phyloP scores from a whole-genome alignment of 2,113 vertebrate genomes.

The Poeciliopsis occidentalis region DNA sequence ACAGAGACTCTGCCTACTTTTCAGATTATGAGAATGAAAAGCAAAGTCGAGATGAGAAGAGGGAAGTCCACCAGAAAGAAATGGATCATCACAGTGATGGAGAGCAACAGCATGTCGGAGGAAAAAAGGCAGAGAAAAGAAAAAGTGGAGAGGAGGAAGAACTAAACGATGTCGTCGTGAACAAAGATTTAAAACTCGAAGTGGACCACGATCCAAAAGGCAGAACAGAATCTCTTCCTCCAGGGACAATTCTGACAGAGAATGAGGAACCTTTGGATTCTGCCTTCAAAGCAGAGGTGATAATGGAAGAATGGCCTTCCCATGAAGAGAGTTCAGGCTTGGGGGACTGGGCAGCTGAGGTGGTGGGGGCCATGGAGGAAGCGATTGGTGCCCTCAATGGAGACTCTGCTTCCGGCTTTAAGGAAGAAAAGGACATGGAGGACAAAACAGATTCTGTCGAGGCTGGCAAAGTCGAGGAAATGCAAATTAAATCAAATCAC shows the following conservation, averaged over 20 bases:
- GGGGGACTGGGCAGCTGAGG: slow-evolving; percentile 76
- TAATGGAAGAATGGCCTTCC: slow-evolving; percentile 70
- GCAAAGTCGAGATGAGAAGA: slow-evolving; percentile 71
- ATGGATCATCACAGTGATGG: slow-evolving; percentile 69
- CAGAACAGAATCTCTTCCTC: slow-evolving; percentile 2
- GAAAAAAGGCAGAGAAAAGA: slow-evolving; percentile 31
- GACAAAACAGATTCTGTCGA: slow-evolving; percentile 2
- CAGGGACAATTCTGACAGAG: slow-evolving; percentile 30
- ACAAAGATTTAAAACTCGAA: slow-evolving; percentile 33
- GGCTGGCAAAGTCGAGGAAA: slow-evolving; percentile 20
- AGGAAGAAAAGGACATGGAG: slow-evolving; percentile 15
- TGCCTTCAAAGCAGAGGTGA: slow-evolving; percentile 39
- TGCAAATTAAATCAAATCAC: not conserved
- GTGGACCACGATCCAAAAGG: not conserved
- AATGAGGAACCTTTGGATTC: slow-evolving; percentile 35
- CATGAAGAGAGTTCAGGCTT: slow-evolving; percentile 71
- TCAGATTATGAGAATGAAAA: slow-evolving; percentile 89
- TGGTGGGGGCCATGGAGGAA: slow-evolving; percentile 78
- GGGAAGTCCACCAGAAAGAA: slow-evolving; percentile 72
- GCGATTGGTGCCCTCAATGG: slow-evolving; percentile 68
- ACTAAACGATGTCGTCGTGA: not conserved
- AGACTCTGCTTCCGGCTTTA: slow-evolving; percentile 13
- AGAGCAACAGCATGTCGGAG: not conserved
- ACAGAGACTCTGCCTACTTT: slow-evolving; percentile 96
- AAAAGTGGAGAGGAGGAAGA: slow-evolving; percentile 45